Conservation (phyloP, 2,113 vertebrate genomes). For the Agapornis roseicollis region DNA sequence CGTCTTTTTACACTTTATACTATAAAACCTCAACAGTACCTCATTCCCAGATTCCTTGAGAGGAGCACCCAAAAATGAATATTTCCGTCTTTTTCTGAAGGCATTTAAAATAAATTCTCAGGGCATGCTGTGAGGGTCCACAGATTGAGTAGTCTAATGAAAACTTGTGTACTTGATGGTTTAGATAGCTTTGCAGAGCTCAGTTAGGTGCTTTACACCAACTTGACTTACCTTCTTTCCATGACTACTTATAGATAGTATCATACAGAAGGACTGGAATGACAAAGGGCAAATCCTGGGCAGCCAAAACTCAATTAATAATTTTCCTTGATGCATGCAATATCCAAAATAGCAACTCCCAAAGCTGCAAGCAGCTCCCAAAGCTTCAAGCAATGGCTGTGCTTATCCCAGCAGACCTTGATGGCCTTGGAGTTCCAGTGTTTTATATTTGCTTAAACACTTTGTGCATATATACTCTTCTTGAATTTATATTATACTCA, state of each 20-base stretch:
- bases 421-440: background rate
- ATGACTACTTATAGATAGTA: background rate
- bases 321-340: background rate
- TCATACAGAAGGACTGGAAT: background rate
- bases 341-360: background rate
- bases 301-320: background rate
- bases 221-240: background rate
- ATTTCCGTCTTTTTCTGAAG: background rate
- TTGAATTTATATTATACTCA: background rate
- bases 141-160: background rate
- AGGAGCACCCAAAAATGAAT: background rate
- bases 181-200: background rate
- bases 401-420: background rate
- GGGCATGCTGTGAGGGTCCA: background rate
- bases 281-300: background rate
- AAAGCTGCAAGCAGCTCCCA: background rate
- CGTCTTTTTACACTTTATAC: background rate
- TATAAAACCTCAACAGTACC: background rate
- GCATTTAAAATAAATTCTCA: background rate
- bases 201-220: background rate
- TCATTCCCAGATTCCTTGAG: background rate
- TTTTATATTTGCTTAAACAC: background rate
- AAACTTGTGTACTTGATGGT: background rate
- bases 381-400: background rate
- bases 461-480: background rate